These are phyloP conservation scores for Leptosomus discolor DNA, from an alignment of 2,113 vertebrate species.

Conservation along the genomic window DNA sequence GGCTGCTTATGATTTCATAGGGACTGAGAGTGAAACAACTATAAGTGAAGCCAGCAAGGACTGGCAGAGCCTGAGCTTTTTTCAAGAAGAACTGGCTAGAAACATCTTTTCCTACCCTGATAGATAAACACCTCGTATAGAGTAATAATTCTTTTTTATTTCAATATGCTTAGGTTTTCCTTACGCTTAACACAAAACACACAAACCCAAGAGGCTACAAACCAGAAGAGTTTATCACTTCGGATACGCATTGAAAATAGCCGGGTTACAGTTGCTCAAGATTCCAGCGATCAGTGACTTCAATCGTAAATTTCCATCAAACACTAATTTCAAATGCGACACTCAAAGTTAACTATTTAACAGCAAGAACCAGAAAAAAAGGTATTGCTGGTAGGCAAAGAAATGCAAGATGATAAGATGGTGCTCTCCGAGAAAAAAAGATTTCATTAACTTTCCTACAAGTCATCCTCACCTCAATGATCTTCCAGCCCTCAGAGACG, in stretches of 20 bases:
- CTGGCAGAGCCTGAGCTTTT: background rate
- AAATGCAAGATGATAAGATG: background rate
- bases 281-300: background rate
- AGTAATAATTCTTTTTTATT: background rate
- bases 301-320: background rate
- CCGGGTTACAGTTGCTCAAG: background rate
- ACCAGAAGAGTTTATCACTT: background rate
- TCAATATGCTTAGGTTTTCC: background rate
- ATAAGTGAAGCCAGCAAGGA: background rate
- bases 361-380: background rate
- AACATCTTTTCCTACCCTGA: background rate
- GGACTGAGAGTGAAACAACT: background rate
- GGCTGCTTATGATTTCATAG: background rate
- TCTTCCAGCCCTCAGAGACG: background rate
- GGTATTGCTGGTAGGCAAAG: background rate
- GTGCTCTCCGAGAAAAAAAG: background rate
- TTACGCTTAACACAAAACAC: background rate
- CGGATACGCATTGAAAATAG: background rate
- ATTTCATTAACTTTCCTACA: background rate
- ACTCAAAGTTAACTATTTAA: background rate
- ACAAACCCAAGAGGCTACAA: background rate
- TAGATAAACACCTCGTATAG: background rate
- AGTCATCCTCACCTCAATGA: too few species aligned
- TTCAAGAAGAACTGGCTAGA: background rate
- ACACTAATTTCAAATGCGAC: background rate